A percentile compares a stretch with the other conserved stretches of the same genome.
These are phyloP conservation scores for Allobates femoralis DNA, from an alignment of 2,797 vertebrate genomes.

Conservation along the genomic window DNA sequence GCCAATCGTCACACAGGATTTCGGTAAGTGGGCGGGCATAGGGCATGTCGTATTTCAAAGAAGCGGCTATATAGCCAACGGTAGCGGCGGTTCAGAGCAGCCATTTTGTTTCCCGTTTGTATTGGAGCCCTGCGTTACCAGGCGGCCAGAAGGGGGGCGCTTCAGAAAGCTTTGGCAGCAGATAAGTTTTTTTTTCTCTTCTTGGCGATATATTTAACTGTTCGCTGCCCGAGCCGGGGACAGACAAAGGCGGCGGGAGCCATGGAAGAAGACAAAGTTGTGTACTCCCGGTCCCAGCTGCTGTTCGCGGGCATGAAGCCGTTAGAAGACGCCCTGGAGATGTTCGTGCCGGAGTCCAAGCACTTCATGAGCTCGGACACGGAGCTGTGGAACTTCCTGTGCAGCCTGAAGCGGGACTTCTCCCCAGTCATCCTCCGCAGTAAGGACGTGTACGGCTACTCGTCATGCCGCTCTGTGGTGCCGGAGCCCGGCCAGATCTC, in stretches of 20 bases:
- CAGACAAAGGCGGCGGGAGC: conserved; percentile 51
- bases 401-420: conserved; percentile 81
- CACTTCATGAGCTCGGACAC: conserved; percentile 82
- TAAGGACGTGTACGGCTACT: conserved; percentile 81
- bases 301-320: conserved; percentile 75
- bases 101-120: conserved; percentile 54
- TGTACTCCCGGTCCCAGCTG: conserved; percentile 78
- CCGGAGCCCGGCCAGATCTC: conserved; percentile 70
- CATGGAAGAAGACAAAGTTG: conserved; percentile 75
- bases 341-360: conserved; percentile 80
- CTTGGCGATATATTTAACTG: conserved; percentile 13
- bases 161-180: conserved; percentile 28
- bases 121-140: conserved; percentile 48
- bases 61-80: conserved; percentile 66
- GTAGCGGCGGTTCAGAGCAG: conserved; percentile 52
- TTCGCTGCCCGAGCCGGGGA: conserved; percentile 14
- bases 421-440: conserved; percentile 80
- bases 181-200: conserved; percentile 30
- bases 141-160: conserved; percentile 69
- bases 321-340: conserved; percentile 79
- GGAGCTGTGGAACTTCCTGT: conserved; percentile 82
- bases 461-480: conserved; percentile 78
- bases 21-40: conserved; percentile 31
- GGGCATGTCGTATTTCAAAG: conserved; percentile 68
- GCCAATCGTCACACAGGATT: conserved; percentile 37